A percentile compares a stretch with the other conserved stretches of the same genome.
Evolutionary conservation across 1,140 invertebrate species (phyloP).

Genomic region (Bemisia tabaci): DNA sequence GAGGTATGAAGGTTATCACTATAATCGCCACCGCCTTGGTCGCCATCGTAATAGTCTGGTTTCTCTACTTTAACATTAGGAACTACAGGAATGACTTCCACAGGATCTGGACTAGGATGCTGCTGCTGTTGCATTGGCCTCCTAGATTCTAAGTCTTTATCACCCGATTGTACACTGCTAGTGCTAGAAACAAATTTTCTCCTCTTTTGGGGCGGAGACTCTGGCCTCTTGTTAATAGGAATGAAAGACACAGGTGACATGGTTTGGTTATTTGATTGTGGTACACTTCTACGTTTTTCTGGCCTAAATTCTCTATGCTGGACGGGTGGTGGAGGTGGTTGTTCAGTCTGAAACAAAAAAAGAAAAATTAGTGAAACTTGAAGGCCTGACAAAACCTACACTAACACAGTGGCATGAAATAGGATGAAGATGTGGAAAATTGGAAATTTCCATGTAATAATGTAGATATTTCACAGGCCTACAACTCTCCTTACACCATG

Average conservation of each 20-base stretch:
- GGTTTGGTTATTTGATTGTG: background rate
- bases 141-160: background rate
- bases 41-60: conserved; percentile 35
- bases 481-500: too few species aligned
- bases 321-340: conserved; percentile 10
- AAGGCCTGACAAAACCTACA: too few species aligned
- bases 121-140: background rate
- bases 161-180: background rate
- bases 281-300: background rate
- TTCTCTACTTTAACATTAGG: conserved; percentile 36
- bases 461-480: too few species aligned
- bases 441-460: too few species aligned
- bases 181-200: conserved; percentile 5
- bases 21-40: conserved; percentile 36
- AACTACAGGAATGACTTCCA: conserved; percentile 36
- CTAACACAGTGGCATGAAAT: too few species aligned
- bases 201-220: conserved; percentile 12
- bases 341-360: background rate
- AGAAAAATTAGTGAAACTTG: conserved; percentile 18
- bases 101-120: conserved; percentile 24
- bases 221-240: conserved; percentile 1
- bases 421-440: too few species aligned
- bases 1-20: conserved; percentile 32
- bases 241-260: conserved; percentile 3
- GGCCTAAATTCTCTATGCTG: background rate